These are phyloP conservation scores for Zaprionus lachaisei DNA, from an alignment of 1,140 invertebrate species.

Conservation along the genomic window DNA sequence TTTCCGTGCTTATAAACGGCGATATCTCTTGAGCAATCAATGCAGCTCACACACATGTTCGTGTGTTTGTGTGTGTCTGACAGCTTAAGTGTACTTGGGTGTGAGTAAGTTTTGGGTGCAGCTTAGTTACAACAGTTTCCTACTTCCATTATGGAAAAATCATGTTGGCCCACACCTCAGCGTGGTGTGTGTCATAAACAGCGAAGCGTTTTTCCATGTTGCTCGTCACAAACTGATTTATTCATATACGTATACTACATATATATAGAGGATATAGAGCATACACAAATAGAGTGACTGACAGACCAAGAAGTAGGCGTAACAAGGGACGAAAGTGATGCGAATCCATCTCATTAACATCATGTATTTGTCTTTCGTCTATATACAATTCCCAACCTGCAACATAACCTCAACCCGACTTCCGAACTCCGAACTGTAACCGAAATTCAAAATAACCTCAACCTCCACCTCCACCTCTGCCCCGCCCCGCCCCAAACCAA, in stretches of 20 bases:
- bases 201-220: conserved; percentile 70
- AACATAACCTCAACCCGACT: not conserved
- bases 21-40: conserved; percentile 26
- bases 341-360: conserved; percentile 70
- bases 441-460: conserved; percentile 2
- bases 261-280: not conserved
- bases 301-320: not conserved
- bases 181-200: conserved; percentile 61
- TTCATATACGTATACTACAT: not conserved
- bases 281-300: conserved; percentile 8
- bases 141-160: conserved; percentile 44
- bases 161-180: conserved; percentile 26
- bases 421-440: not conserved
- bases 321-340: conserved; percentile 17
- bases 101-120: conserved; percentile 31
- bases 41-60: conserved; percentile 7
- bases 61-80: conserved; percentile 15
- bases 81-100: conserved; percentile 4
- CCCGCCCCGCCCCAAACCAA: not conserved
- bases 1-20: conserved; percentile 24
- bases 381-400: conserved; percentile 7
- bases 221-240: conserved; percentile 51
- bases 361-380: conserved; percentile 69
- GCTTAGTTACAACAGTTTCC: conserved; percentile 44
- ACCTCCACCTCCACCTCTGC: conserved; percentile 1